Base-by-base conservation (phyloP, 1,140 invertebrate species). In the Tetraneura akinire region DNA sequence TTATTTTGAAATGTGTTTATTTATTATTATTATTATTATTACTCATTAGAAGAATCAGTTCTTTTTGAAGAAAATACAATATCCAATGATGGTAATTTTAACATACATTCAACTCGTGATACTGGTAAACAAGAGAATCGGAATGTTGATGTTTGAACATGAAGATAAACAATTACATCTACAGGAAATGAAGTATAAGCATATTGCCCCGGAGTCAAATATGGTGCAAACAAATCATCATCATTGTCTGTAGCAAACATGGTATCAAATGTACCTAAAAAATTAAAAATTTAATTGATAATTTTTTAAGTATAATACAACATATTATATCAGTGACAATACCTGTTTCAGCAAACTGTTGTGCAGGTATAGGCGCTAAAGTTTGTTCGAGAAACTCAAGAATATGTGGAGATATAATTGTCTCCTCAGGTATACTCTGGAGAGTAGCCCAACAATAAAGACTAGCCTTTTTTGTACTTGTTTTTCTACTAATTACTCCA, bases 111-210 rank as follows among this genome's bases (percentile, higher is more conserved):
- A 1, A 98, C 96, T 74, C 96, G 87, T 5, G 96, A 98, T 0
- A 96, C 93, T 8, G 97, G 97, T 82, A 98, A 88, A 87, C 97
- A 98, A 81, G 96, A 96, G 86, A 98, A 98, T 81, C 95, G 89
- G 85, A 98, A 97, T 3, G 95, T 95, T 16, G 96, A 97, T 0
- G 97, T 96, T 84, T 98, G 95, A 91, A 98, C 97, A 85, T 97
- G 94, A 87, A 99, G 96, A 86, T 98, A 98, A 10, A 99, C 97
- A 83, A 99, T 95, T 13, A 99, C 96, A 87, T 99, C 97, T 0
- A 99, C 96, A 0, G 97, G 97, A 85, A 99, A 98, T 80, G 95
- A 97, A 14, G 94, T 92, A 84, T 95, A 95, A 80, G 92, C 92
- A 85, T 94, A 93, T 85, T 93, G 92, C 8, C 91, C 91, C 85